Conservation (phyloP, 2,888 invertebrate species). For the Ceratothoa steindachneri region DNA sequence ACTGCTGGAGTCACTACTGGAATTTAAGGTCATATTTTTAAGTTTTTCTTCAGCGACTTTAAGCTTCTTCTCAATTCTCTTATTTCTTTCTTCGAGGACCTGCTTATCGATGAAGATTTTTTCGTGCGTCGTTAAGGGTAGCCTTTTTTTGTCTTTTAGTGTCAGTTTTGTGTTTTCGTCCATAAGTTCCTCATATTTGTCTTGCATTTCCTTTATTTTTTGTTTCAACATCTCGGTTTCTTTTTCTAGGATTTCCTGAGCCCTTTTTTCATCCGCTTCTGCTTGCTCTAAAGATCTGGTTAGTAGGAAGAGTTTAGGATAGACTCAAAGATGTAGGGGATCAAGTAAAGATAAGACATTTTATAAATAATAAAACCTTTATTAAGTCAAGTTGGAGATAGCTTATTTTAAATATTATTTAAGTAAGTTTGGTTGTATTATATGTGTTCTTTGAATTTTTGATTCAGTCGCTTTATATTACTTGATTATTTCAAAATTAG, state of each 20-base stretch:
- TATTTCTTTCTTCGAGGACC: slow-evolving; percentile 60
- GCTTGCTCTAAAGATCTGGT: slow-evolving; percentile 60
- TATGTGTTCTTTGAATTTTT: too few species aligned
- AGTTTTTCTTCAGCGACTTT: slow-evolving; percentile 57
- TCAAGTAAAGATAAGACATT: too few species aligned
- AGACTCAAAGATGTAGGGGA: too few species aligned
- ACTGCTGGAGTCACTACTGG: slow-evolving; percentile 23
- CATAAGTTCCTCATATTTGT: slow-evolving; percentile 69
- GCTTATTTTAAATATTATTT: too few species aligned
- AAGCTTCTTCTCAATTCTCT: slow-evolving; percentile 62
- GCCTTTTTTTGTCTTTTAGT: slow-evolving; percentile 53
- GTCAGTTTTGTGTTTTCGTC: slow-evolving; percentile 70
- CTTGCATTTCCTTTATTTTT: slow-evolving; percentile 61
- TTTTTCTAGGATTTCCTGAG: slow-evolving; percentile 72
- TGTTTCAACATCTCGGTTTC: slow-evolving; percentile 66
- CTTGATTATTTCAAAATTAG: too few species aligned
- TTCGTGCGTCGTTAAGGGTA: slow-evolving; percentile 49
- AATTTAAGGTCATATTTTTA: slow-evolving; percentile 19
- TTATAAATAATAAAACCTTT: too few species aligned
- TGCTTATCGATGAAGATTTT: slow-evolving; percentile 50
- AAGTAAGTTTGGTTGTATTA: too few species aligned
- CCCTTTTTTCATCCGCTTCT: slow-evolving; percentile 65
- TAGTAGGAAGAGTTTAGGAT: not conserved
- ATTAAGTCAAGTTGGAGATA: too few species aligned
- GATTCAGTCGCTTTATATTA: too few species aligned